Percentiles rank a stretch among this genome's conserved stretches.
phyloP scores from a whole-genome alignment of 2,113 vertebrate genomes.

The Ramphastos sulfuratus region DNA sequence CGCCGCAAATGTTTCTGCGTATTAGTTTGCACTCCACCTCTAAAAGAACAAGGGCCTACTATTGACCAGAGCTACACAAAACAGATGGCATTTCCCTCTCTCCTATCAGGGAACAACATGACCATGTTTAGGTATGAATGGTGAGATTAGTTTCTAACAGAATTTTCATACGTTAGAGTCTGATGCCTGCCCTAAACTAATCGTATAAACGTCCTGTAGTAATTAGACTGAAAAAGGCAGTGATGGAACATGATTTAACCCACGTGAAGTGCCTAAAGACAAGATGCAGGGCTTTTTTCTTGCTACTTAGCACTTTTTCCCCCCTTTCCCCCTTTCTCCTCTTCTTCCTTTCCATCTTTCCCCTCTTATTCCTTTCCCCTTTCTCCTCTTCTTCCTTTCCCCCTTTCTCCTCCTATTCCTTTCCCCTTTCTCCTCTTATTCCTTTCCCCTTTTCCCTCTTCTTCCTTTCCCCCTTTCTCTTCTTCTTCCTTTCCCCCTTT shows the following conservation, averaged over 20 bases:
- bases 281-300: background rate
- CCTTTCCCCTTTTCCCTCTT: background rate
- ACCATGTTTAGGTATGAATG: background rate
- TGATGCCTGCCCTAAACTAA: background rate
- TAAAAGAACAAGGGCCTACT: slow-evolving; percentile 5
- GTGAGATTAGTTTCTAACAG: background rate
- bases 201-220: background rate
- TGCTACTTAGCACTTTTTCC: background rate
- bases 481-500: background rate
- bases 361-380: too few relatives aligned
- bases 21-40: background rate
- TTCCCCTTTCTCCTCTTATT: background rate
- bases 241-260: background rate
- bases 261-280: background rate
- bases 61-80: slow-evolving; percentile 1
- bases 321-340: too few relatives aligned
- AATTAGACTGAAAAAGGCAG: background rate
- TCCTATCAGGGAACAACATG: background rate
- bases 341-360: background rate
- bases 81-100: slow-evolving; percentile 19
- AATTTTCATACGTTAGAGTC: background rate
- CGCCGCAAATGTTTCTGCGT: background rate
- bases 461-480: background rate
- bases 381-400: too few relatives aligned
- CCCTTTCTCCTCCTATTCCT: background rate